Evolutionary conservation across 2,113 vertebrate species (phyloP).

Genomic region (human (Homo sapiens)): DNA sequence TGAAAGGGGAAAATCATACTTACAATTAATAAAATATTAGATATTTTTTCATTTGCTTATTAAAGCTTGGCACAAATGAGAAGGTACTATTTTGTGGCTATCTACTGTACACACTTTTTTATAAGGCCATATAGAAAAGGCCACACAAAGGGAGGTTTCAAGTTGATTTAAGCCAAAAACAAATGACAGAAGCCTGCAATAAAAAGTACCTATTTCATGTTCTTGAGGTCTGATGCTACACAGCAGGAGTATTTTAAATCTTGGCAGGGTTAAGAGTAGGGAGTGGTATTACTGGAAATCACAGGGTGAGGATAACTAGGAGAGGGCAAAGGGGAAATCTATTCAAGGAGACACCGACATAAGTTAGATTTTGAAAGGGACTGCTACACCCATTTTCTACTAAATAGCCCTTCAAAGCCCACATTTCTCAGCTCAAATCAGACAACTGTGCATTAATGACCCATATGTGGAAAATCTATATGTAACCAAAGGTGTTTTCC

Average conservation of each 20-base stretch:
- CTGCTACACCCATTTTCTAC: neutral
- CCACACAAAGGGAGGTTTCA: slow-evolving; percentile 76
- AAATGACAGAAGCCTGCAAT: slow-evolving; percentile 61
- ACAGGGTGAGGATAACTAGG: neutral
- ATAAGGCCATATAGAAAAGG: slow-evolving; percentile 80
- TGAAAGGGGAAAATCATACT: neutral
- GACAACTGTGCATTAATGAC: neutral
- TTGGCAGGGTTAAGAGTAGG: neutral
- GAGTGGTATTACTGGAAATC: neutral
- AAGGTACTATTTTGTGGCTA: slow-evolving; percentile 79
- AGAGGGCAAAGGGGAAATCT: neutral
- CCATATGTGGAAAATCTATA: neutral
- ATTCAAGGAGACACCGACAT: neutral
- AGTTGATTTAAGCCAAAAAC: slow-evolving; percentile 79
- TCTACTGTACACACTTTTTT: slow-evolving; percentile 44
- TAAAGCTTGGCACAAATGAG: slow-evolving; percentile 78
- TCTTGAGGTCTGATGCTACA: neutral
- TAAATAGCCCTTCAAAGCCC: neutral
- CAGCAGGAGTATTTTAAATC: neutral
- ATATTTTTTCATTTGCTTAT: slow-evolving; percentile 65
- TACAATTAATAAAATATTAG: slow-evolving; percentile 39
- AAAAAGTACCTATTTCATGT: slow-evolving; percentile 37
- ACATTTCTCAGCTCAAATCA: neutral
- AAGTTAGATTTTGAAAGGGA: neutral
- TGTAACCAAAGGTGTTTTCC: neutral